phyloP scores from a whole-genome alignment of 2,888 invertebrate species.

The Rotaria socialis region DNA sequence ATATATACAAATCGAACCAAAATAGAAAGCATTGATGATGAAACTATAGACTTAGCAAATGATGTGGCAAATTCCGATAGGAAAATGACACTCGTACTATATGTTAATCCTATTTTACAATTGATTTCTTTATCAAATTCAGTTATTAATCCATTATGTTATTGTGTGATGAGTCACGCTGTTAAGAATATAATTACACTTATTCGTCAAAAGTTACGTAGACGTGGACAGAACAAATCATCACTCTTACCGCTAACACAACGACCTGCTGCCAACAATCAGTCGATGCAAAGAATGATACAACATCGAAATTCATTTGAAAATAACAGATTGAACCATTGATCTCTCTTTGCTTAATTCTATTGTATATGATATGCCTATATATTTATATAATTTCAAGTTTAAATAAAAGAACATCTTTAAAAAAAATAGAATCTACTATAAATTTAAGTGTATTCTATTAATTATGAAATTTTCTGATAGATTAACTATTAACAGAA shows the following conservation, averaged over 20 bases:
- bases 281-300: background rate
- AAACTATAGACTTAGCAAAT: background rate
- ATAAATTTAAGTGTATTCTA: no score
- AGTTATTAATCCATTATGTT: slow-evolving; percentile 46
- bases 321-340: background rate
- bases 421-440: no score
- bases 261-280: background rate
- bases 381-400: no score
- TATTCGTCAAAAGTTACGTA: background rate
- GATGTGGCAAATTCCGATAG: slow-evolving; percentile 3
- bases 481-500: no score
- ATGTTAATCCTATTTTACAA: slow-evolving; percentile 43
- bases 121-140: slow-evolving; percentile 45
- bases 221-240: slow-evolving; percentile 5
- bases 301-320: background rate
- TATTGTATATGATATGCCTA: no score
- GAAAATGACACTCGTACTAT: slow-evolving; percentile 38
- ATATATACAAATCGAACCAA: background rate
- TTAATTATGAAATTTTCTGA: no score
- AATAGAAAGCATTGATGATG: background rate
- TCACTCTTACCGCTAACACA: background rate
- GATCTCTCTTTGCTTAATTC: background rate
- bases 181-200: slow-evolving; percentile 40
- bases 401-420: no score
- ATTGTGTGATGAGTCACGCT: slow-evolving; percentile 40